Percentiles rank a stretch among this genome's conserved stretches.
phyloP scores from a whole-genome alignment of 2,888 invertebrate species.

The Athetis lepigone region DNA sequence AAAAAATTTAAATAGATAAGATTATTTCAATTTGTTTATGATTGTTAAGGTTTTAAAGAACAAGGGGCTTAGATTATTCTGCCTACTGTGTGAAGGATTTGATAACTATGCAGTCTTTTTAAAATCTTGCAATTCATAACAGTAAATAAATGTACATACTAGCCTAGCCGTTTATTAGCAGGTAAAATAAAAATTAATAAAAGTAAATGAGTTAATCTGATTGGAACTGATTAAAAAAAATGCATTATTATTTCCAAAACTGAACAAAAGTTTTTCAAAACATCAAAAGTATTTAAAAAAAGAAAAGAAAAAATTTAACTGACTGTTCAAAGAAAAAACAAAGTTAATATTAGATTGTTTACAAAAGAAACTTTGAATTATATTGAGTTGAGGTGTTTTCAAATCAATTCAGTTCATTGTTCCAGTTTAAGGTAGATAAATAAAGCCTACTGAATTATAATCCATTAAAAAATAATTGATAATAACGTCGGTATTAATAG shows the following conservation, averaged over 20 bases:
- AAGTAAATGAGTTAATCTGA: too few relatives aligned
- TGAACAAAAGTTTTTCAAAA: not conserved
- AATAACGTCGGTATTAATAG: conserved; percentile 5
- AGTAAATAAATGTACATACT: too few relatives aligned
- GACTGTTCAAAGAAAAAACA: not conserved
- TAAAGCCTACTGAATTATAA: not conserved
- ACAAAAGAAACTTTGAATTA: conserved; percentile 8
- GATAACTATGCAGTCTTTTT: not conserved
- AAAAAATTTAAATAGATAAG: conserved; percentile 42
- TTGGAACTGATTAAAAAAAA: too few relatives aligned
- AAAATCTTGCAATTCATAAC: not conserved
- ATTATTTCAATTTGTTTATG: conserved; percentile 31
- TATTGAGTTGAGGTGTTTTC: not conserved
- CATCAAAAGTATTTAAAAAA: not conserved
- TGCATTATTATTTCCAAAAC: too few relatives aligned
- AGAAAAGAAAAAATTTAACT: not conserved
- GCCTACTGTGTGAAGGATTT: not conserved
- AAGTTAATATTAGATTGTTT: conserved; percentile 26
- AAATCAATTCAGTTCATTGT: conserved; percentile 8
- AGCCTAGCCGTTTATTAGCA: too few relatives aligned
- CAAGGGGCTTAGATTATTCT: conserved; percentile 4
- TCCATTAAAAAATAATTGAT: conserved; percentile 25
- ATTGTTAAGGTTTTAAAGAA: conserved; percentile 18
- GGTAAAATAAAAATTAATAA: too few relatives aligned
- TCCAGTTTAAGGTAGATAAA: conserved; percentile 32